Base-by-base conservation (phyloP, 2,113 vertebrate species). In the Ameiurus melas region DNA sequence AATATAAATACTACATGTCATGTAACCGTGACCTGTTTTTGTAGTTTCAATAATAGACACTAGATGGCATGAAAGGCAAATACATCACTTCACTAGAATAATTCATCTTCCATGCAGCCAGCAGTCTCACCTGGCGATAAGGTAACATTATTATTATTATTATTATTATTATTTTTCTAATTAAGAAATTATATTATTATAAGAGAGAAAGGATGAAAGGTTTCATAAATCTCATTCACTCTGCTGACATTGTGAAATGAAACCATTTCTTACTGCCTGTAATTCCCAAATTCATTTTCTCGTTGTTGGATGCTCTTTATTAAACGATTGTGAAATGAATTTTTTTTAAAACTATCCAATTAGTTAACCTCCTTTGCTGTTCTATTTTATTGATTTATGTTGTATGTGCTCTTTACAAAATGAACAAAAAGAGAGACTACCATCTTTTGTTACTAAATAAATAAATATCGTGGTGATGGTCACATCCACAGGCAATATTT, bases 31-130 rank as follows among this genome's bases (percentile, higher is more conserved):
- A 47, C 82, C 62, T 47, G 39, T 84, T 36, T 43, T 80, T 86
- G 75, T 80, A 84, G 53, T 39, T 85, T 62, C 80, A 33, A 8
- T 89, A 51, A 62, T 77, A 51, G 17, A 30, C 90, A 86, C 87
- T 87, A 90, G 90, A 70, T 86, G 90, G 85, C 90, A 88, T 87
- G 83, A 88, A 79, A 78, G 43, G 58, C 78, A 77, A 57, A 57
- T 17, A 57, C 55, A 57, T 19, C 4, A 57, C 55, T 71, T 58
- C 4, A 83, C 33, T 33, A 58, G 33, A 33, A 58, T 22, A 58
- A 36, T 22, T 60, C 33, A 12, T 83, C 57, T 27, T 62, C 58
- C 22, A 62, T 83, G 80, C 80, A 83, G 58, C 33, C 57, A 62
- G 33, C 20, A 1, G 51, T 55, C 77, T 79, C 27, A 1, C 14